These are phyloP conservation scores for Rhinogobio ventralis DNA, from an alignment of 2,797 vertebrate genomes.

Conservation along the genomic window DNA sequence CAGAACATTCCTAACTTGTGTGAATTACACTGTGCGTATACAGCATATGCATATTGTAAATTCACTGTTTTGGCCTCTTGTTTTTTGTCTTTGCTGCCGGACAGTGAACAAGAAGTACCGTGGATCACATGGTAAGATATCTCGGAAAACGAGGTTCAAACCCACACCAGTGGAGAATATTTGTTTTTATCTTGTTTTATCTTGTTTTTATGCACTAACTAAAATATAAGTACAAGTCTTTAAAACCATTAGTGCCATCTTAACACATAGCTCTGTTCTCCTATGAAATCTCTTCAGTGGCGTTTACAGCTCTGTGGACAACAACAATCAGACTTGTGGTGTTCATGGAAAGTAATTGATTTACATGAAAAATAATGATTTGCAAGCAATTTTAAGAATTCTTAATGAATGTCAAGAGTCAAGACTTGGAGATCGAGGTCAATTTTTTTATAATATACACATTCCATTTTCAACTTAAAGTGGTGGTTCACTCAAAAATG, in stretches of 20 bases:
- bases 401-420: slow-evolving; percentile 21
- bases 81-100: slow-evolving; percentile 69
- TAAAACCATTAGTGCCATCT: not conserved
- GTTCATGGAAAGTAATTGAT: slow-evolving; percentile 11
- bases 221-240: not conserved
- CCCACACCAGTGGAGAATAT: not conserved
- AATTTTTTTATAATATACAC: slow-evolving; percentile 40
- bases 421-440: slow-evolving; percentile 38
- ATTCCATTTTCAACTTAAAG: slow-evolving; percentile 7
- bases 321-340: not conserved
- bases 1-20: not conserved
- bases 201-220: not conserved
- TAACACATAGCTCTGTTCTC: not conserved
- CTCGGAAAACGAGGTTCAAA: slow-evolving; percentile 26
- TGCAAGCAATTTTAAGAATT: slow-evolving; percentile 15
- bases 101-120: slow-evolving; percentile 80
- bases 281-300: not conserved
- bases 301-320: not conserved
- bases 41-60: slow-evolving; percentile 15
- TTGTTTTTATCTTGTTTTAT: not conserved
- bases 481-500: slow-evolving; percentile 12
- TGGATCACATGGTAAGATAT: slow-evolving; percentile 75
- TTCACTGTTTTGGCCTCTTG: slow-evolving; percentile 55
- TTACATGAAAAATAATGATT: slow-evolving; percentile 4
- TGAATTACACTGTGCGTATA: not conserved